These are phyloP conservation scores for Helicoverpa zea DNA, from an alignment of 1,140 invertebrate species.

Conservation along the genomic window DNA sequence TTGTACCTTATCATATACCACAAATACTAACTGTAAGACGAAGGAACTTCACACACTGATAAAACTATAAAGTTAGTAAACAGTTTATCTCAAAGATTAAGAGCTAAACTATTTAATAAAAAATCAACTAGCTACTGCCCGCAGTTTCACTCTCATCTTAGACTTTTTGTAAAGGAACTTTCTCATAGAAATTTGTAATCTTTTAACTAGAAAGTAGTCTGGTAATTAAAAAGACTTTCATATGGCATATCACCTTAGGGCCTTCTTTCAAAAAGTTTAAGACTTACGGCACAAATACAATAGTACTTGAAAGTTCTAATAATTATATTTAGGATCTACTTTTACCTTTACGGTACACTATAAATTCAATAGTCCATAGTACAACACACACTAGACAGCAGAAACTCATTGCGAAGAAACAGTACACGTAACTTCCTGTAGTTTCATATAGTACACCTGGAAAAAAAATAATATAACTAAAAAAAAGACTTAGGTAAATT, in stretches of 20 bases:
- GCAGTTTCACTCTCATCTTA: too few relatives aligned
- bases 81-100: neutral
- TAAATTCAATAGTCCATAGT: conserved; percentile 77
- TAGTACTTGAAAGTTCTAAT: too few relatives aligned
- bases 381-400: conserved; percentile 79
- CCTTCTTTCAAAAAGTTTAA: too few relatives aligned
- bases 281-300: too few relatives aligned
- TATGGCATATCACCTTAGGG: too few relatives aligned
- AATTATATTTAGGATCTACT: conserved; percentile 13
- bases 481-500: neutral
- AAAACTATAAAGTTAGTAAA: neutral
- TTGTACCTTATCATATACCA: too few relatives aligned
- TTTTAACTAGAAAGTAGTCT: too few relatives aligned
- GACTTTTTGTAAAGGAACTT: too few relatives aligned
- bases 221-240: too few relatives aligned
- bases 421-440: conserved; percentile 78
- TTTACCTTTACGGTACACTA: conserved; percentile 60
- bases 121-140: neutral
- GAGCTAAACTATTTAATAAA: neutral
- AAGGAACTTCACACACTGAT: neutral
- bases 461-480: neutral
- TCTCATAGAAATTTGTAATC: too few relatives aligned
- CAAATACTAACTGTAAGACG: neutral
- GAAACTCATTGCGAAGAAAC: conserved; percentile 80
- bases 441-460: conserved; percentile 77